Evolutionary conservation across 1,140 invertebrate genomes (phyloP).

Genomic region (Chelonus insularis): DNA sequence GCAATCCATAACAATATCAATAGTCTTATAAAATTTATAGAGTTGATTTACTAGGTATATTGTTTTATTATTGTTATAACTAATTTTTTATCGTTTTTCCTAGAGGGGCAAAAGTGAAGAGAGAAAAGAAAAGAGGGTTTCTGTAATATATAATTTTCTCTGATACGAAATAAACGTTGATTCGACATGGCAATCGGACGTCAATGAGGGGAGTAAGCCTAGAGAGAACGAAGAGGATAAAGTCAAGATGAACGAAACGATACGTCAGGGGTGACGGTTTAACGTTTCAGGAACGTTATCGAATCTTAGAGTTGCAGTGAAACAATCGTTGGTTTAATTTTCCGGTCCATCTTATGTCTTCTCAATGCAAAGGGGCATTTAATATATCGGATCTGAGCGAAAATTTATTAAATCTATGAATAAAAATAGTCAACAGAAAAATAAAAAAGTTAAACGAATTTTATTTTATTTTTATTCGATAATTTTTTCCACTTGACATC

Average conservation of each 20-base stretch:
- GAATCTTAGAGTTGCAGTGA: too few relatives aligned
- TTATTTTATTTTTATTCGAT: too few relatives aligned
- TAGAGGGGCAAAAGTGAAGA: background rate
- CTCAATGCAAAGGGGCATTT: background rate
- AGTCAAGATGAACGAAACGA: constrained; percentile 19
- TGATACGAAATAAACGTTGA: constrained; percentile 10
- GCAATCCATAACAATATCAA: too few relatives aligned
- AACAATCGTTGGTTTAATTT: constrained; percentile 31
- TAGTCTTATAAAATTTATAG: too few relatives aligned
- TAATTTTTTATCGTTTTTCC: too few relatives aligned
- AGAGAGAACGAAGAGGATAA: constrained; percentile 23
- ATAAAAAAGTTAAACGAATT: background rate
- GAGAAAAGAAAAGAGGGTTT: background rate
- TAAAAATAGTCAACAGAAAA: background rate
- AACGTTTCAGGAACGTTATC: background rate
- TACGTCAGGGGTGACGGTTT: constrained; percentile 9
- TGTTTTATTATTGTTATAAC: too few relatives aligned
- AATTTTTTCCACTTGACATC: too few relatives aligned
- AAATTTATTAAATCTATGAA: too few relatives aligned
- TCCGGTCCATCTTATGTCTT: constrained; percentile 26
- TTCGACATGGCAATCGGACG: constrained; percentile 21
- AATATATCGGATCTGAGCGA: background rate
- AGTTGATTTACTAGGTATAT: too few relatives aligned
- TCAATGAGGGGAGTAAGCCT: constrained; percentile 12
- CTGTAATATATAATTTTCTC: background rate